phyloP scores from a whole-genome alignment of 2,113 vertebrate species.

The Ellobius talpinus region DNA sequence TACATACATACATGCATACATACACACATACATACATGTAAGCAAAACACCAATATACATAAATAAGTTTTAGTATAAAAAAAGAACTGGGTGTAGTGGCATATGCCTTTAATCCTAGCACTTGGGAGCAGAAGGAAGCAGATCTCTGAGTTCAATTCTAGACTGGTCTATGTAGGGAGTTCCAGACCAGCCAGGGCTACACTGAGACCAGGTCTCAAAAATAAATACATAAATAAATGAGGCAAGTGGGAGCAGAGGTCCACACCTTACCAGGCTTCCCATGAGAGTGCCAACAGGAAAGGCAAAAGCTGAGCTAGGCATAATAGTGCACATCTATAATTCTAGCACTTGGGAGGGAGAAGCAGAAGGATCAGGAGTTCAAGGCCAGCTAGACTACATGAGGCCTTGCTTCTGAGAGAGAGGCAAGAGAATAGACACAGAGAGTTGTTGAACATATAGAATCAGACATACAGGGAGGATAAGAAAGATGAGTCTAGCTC shows the following conservation, averaged over 20 bases:
- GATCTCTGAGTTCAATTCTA: not conserved
- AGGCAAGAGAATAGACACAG: not conserved
- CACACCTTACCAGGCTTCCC: no score
- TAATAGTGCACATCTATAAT: not conserved
- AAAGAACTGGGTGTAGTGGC: not conserved
- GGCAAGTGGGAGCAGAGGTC: not conserved
- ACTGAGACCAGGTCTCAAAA: not conserved
- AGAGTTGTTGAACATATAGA: not conserved
- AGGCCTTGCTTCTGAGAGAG: not conserved
- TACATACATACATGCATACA: not conserved
- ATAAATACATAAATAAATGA: not conserved
- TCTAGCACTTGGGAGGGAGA: not conserved
- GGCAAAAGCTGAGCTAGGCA: not conserved
- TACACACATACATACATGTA: not conserved
- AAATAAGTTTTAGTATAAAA: not conserved
- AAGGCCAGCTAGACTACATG: not conserved
- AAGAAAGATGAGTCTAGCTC: not conserved
- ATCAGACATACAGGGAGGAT: no score
- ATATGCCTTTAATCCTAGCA: not conserved
- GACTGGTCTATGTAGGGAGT: not conserved
- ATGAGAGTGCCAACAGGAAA: not conserved
- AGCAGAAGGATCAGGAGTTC: not conserved
- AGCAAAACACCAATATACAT: not conserved
- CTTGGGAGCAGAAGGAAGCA: not conserved
- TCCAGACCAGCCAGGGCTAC: not conserved